Base-by-base conservation (phyloP, 2,888 invertebrate species). In the Deilephila porcellus region DNA sequence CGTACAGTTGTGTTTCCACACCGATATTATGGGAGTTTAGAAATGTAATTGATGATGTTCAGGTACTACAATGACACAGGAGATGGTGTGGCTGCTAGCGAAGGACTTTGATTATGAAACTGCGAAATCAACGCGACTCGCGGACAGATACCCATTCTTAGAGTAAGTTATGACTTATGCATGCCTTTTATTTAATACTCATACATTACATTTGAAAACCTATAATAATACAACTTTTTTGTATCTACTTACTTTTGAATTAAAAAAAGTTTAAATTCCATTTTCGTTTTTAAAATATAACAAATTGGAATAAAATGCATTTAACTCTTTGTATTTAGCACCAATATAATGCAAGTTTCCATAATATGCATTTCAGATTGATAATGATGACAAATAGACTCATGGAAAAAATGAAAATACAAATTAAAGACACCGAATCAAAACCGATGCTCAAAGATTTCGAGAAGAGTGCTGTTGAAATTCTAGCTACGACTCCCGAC, bases 11-110 rank as follows among this genome's bases (percentile, higher is more conserved):
- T 1, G 7, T 37, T 37, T 6, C 6, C 6, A 37, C 8, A 37
- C 6, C 25, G 25, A 11, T 8, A n/a, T 3, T 45, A 45, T 45
- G 11, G 45, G 11, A 45, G 11, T 45, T 11, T 11, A 45, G 7
- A 25, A 4, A 29, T 45, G 60, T 25, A n/a, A 34, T 62, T 70
- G 34, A 32, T 53, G 1, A 60, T 67, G 3, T 80, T 25, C 77
- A 95, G 96, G 96, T 25, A 96, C 96, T 25, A 97, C 97, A 3
- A 95, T 96, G 96, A 96, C 96, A 0, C 97, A 97, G 82, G 97
- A 97, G 86, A 86, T 97, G 80, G 95, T 97, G 1, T 97, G 97
- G 97, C 83, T 97, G 74, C 82, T 97, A 34, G 95, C 95, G 3
- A 97, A 97, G 82, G 87, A 96, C 81, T 92, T 97, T 78, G 95